These are phyloP conservation scores for Oncopodura yosiiana DNA, from an alignment of 1,140 invertebrate species.

Conservation along the genomic window DNA sequence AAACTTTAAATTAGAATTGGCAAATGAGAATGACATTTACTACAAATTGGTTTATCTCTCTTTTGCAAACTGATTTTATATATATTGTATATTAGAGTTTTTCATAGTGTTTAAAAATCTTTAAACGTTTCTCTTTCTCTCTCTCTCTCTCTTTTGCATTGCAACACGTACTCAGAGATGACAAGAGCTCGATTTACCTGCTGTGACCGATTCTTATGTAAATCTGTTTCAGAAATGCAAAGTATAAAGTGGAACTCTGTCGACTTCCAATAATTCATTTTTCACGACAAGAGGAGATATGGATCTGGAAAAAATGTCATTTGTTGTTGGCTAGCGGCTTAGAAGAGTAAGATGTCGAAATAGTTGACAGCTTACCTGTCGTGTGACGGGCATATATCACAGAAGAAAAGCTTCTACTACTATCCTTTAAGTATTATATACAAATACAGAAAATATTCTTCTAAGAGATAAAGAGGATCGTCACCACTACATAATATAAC, in stretches of 20 bases:
- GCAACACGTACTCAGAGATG: background rate
- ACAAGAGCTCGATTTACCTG: background rate
- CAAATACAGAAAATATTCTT: background rate
- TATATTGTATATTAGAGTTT: no score
- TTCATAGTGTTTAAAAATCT: no score
- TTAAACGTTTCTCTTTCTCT: background rate
- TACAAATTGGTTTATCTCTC: no score
- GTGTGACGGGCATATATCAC: slow-evolving; percentile 32
- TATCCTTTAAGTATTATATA: background rate
- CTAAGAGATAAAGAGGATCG: no score
- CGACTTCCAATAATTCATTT: slow-evolving; percentile 32
- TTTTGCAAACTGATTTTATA: no score
- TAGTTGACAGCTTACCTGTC: slow-evolving; percentile 29
- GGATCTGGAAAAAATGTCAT: slow-evolving; percentile 28
- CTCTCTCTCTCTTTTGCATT: background rate
- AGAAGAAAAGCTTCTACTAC: slow-evolving; percentile 7
- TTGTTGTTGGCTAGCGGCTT: slow-evolving; percentile 23
- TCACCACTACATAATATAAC: no score
- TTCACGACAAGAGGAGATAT: slow-evolving; percentile 31
- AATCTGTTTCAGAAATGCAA: background rate
- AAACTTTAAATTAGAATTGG: no score
- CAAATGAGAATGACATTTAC: no score
- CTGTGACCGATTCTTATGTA: background rate
- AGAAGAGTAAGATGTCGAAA: slow-evolving; percentile 29
- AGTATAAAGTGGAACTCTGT: background rate